Evolutionary conservation across 2,888 invertebrate species (phyloP), one percentile per base, ranked within the genome.

Genomic region (Furcula furcula): DNA sequence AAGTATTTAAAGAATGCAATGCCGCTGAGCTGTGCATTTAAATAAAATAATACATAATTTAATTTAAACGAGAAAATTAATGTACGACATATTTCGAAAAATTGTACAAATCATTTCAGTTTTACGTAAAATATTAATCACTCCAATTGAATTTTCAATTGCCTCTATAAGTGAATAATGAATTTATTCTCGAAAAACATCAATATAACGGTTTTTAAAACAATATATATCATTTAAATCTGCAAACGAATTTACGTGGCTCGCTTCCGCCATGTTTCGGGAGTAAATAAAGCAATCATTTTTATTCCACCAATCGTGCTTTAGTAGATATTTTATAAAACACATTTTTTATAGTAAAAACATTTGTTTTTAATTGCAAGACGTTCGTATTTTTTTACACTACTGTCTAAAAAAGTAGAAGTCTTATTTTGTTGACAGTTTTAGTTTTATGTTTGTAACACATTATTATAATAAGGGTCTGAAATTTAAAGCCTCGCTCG

Each of bases 261-360:
- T 54, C 33, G 47, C 42, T 55, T 49, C 47, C 55, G 55, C 60
- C 70, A 69, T 64, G 56, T 69, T 67, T 46, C 59, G 53, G 49
- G 53, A 56, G 65, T 63, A 61, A 66, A 73, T 65, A 65, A 66
- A 54, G 56, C 65, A 56, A 65, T 70, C 55, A 64, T 68, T 65
- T 65, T 60, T 54, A 57, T 57, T 52, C 45, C 42, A 37, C 36
- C 38, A 50, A 48, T 45, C 46, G 46, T 33, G 30, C 25, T 35
- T 32, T 19, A 15, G 37, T 34, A 25, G 30, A 33, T 31, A 35
- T 16, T n/a, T 32, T 31, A 38, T 30, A 20, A 34, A 27, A 27
- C 11, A 29, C 14, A 21, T 1, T 9, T 21, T 21, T 21, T 6
- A 10, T n/a, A n/a, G n/a, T n/a, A n/a, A n/a, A 20, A 20, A 20